phyloP scores from a whole-genome alignment of 2,888 invertebrate species.

The Suillia variegata region DNA sequence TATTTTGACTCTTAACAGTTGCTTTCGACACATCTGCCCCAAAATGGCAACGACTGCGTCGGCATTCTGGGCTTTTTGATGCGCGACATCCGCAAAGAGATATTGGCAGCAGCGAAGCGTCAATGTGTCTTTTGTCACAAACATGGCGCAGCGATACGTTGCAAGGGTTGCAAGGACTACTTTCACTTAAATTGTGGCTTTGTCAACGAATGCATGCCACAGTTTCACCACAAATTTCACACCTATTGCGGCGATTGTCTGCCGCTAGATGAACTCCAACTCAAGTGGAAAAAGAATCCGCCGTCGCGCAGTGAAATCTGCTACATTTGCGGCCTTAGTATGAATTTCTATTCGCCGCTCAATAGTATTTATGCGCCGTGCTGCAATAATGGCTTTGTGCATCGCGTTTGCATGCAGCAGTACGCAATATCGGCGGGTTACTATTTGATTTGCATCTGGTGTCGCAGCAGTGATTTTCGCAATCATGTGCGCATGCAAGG shows the following conservation, averaged over 20 bases:
- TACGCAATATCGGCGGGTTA: conserved; percentile 54
- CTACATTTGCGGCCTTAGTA: conserved; percentile 41
- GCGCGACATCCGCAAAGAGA: conserved; percentile 72
- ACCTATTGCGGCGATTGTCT: conserved; percentile 47
- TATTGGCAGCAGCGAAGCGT: conserved; percentile 60
- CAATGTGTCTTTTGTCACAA: conserved; percentile 43
- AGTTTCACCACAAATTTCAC: conserved; percentile 43
- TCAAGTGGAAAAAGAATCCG: conserved; percentile 20
- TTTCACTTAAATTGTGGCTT: conserved; percentile 48
- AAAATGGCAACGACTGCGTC: conserved; percentile 71
- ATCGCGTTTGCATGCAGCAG: conserved; percentile 46
- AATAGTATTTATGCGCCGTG: conserved; percentile 44
- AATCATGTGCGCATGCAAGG: conserved; percentile 45
- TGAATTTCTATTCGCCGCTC: conserved; percentile 28
- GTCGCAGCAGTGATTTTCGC: conserved; percentile 42
- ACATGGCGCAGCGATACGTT: conserved; percentile 41
- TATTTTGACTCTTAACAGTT: conserved; percentile 62
- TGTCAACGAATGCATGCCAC: conserved; percentile 34
- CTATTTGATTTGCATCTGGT: conserved; percentile 55
- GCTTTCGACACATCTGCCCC: conserved; percentile 71
- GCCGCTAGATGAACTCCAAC: conserved; percentile 35
- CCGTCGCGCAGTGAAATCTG: conserved; percentile 29
- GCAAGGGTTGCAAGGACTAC: conserved; percentile 39
- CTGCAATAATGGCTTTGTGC: conserved; percentile 49
- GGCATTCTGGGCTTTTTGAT: conserved; percentile 79